Base-by-base conservation (phyloP, 2,888 invertebrate species). In the Steromphala cineraria region DNA sequence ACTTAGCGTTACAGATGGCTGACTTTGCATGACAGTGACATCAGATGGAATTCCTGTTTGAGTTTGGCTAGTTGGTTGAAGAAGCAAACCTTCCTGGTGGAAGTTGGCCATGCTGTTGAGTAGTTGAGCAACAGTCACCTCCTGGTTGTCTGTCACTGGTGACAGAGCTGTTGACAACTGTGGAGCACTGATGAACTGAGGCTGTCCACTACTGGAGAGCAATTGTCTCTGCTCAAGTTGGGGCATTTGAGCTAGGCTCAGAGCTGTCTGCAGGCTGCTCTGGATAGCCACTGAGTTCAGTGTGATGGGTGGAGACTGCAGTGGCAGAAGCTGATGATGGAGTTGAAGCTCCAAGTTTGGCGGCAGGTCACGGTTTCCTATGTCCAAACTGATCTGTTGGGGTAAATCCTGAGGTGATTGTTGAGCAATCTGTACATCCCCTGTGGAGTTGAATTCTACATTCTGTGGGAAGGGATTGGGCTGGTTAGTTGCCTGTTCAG, bases 241-340 rank as follows among this genome's bases (percentile, higher is more conserved):
- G 15, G 76, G 76, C 53, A 76, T 24, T 17, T 77, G 77, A 8
- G 77, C 56, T 83, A 82, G 82, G 81, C 86, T 87, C 81, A 88
- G 81, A 46, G 86, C 85, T 78, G 84, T 83, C 67, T 84, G 85
- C 40, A 87, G 84, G 78, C 85, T 88, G 74, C 87, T 85, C 77
- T 84, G 84, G 28, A 82, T 81, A n/a, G 82, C 76, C 31, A 62
- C 80, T 21, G 84, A 80, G 36, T 53, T 84, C 24, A 82, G 79
- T 40, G 76, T 53, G 28, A 81, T 53, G 67, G 74, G 74, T 62
- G 80, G 79, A 17, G 81, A 75, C 46, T 82, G 82, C 24, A 82
- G 76, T 28, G 80, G 40, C 46, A 81, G 24, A 13, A 77, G 75
- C 10, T 67, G 76, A 21, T 76, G 77, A 4, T 67, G 74, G 19